Base-by-base conservation (phyloP, 37 sponge, comb jelly and placozoan genomes). In the Oscarella lobularis region DNA sequence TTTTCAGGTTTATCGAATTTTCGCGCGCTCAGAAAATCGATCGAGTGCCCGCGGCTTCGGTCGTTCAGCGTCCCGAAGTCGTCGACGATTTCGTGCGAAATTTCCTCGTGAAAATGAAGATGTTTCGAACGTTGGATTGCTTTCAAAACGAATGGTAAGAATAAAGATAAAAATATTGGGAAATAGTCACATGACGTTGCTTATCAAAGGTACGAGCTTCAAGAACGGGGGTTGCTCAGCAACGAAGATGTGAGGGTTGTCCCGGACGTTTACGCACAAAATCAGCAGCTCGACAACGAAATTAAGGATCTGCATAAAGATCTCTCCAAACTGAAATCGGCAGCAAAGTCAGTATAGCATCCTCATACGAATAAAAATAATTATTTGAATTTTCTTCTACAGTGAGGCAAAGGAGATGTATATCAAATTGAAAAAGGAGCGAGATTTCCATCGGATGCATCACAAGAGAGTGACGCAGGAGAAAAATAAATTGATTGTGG, bases 371-470 rank as follows among this genome's bases (percentile, higher is more conserved):
- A 20, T 3, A 40, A 74, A 40, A 1, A 35, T 32, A n/a, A n/a
- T n/a, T n/a, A n/a, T n/a, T n/a, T n/a, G n/a, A n/a, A n/a, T n/a
- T n/a, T n/a, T n/a, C n/a, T n/a, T n/a, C 40, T 39, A 6, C 74
- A 91, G 92, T 40, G 14, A 40, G n/a, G 85, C 86, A 37, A 87
- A 91, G 74, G 80, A 91, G 65, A 73, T 36, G 73, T 85, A 78
- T 77, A 83, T 96, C 33, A 75, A 85, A 5, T 31, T 92, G 55
- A 84, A 85, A 83, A 96, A 96, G 75, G 97, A 96, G 80, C 73
- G 97, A 33, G 93, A 96, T 73, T 96, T 83, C 74, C 97, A 96
- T 36, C 81, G 97, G 54, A 96, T 96, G 97, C 93, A 96, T 74
- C 97, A 96, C 81, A 75, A 87, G 1, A 76, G 90, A 66, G 75